A percentile compares a stretch with the other conserved stretches of the same genome.
phyloP scores from a whole-genome alignment of 2,113 vertebrate species.

The Geococcyx californianus region DNA sequence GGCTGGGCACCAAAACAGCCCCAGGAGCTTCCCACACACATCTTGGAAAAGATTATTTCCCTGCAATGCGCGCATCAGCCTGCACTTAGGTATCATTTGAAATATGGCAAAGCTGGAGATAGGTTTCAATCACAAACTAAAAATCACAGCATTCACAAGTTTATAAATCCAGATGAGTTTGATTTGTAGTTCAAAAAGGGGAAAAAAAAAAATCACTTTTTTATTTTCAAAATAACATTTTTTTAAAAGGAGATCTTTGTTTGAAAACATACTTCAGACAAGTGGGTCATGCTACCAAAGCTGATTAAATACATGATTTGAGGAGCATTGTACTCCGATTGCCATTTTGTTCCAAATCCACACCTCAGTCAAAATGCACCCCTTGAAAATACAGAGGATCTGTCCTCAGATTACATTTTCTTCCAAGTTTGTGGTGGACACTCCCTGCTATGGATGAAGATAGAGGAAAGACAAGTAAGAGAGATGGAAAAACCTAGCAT shows the following conservation, averaged over 20 bases:
- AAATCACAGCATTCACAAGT: neutral
- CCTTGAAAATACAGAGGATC: neutral
- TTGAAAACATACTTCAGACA: neutral
- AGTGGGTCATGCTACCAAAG: neutral
- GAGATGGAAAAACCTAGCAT: neutral
- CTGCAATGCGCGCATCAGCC: neutral
- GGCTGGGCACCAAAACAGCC: neutral
- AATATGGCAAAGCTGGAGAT: neutral
- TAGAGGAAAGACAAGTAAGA: neutral
- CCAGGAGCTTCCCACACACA: neutral
- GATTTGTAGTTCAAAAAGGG: neutral
- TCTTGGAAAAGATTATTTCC: neutral
- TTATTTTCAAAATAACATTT: neutral
- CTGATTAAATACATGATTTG: neutral
- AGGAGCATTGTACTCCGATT: neutral
- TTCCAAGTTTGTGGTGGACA: neutral
- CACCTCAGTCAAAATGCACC: neutral
- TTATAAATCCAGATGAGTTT: neutral
- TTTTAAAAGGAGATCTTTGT: neutral
- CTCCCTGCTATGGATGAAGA: neutral
- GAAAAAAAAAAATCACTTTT: neutral
- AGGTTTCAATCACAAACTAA: neutral
- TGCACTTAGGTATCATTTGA: fast-evolving
- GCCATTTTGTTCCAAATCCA: neutral
- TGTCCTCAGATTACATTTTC: neutral